These are phyloP conservation scores for Drosophila baimaii DNA, from an alignment of 1,140 invertebrate species.

Conservation along the genomic window DNA sequence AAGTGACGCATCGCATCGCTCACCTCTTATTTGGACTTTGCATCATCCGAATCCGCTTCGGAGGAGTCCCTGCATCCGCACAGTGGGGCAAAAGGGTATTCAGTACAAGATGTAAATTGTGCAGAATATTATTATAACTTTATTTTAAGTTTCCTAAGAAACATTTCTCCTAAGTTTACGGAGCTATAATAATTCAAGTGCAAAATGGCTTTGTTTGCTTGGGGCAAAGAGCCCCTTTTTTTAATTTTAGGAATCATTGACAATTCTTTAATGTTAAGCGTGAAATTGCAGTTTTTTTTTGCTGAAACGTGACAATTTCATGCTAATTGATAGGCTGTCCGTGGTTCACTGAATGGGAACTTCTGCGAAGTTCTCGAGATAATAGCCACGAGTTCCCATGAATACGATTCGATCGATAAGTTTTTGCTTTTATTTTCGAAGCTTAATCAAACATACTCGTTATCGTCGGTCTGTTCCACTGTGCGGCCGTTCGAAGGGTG, in stretches of 20 bases:
- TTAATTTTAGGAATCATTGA: neutral
- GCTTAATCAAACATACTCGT: conserved; percentile 15
- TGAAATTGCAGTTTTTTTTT: conserved; percentile 12
- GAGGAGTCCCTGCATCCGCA: conserved; percentile 38
- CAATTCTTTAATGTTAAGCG: neutral
- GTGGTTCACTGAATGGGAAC: conserved; percentile 32
- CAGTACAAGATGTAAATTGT: neutral
- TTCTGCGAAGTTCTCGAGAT: conserved; percentile 27
- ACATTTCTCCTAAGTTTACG: neutral
- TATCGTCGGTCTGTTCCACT: conserved; percentile 27
- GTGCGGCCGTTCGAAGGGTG: conserved; percentile 35
- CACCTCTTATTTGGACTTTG: conserved; percentile 23
- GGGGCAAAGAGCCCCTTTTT: neutral
- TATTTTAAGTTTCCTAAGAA: no score
- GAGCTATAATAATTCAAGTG: no score
- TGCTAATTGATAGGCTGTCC: conserved; percentile 28
- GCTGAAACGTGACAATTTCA: conserved; percentile 15
- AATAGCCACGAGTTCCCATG: conserved; percentile 17
- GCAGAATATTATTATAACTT: no score
- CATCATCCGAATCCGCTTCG: conserved; percentile 22
- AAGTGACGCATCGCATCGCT: conserved; percentile 35
- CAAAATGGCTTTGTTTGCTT: no score
- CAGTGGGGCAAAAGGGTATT: conserved; percentile 11
- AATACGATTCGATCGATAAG: conserved; percentile 23
- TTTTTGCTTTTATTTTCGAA: neutral